Evolutionary conservation across 37 sponge, comb jelly and placozoan genomes (phyloP).

Genomic region (Tethya wilhelma): DNA sequence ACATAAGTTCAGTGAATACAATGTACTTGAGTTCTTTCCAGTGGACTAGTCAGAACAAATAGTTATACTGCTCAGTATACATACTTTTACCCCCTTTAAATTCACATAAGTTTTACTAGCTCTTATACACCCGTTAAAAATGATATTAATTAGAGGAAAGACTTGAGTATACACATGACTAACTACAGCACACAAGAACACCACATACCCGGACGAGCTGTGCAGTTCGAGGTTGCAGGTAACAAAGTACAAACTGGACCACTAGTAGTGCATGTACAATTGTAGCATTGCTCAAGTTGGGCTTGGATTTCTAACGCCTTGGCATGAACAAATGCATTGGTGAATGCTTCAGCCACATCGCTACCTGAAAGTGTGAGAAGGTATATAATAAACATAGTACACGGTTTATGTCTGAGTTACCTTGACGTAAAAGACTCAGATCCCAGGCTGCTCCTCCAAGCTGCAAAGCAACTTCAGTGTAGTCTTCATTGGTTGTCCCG

Average conservation of each 20-base stretch:
- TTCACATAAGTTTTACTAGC: too few species aligned
- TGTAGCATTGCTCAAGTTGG: conserved; percentile 48
- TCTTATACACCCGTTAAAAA: too few species aligned
- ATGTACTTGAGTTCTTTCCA: too few species aligned
- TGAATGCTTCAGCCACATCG: conserved; percentile 64
- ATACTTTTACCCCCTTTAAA: too few species aligned
- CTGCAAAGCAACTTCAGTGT: conserved; percentile 68
- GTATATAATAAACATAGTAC: background rate
- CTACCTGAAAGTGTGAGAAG: conserved; percentile 30
- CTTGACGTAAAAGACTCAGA: conserved; percentile 53
- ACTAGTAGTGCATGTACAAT: conserved; percentile 50
- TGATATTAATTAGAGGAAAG: too few species aligned
- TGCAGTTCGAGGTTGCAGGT: background rate
- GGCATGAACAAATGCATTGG: conserved; percentile 69
- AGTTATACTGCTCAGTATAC: too few species aligned
- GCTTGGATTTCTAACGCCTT: conserved; percentile 62
- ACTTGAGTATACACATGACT: too few species aligned
- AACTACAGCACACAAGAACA: too few species aligned
- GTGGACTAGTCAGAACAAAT: too few species aligned
- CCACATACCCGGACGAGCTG: background rate
- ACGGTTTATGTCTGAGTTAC: background rate
- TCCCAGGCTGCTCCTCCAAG: conserved; percentile 83
- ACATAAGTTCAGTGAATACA: too few species aligned
- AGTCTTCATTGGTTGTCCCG: conserved; percentile 68
- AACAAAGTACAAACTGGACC: conserved; percentile 11